A percentile compares a stretch with the other conserved stretches of the same genome.
These are phyloP conservation scores for Plectrocnemia conspersa DNA, from an alignment of 1,140 invertebrate species.

Conservation along the genomic window DNA sequence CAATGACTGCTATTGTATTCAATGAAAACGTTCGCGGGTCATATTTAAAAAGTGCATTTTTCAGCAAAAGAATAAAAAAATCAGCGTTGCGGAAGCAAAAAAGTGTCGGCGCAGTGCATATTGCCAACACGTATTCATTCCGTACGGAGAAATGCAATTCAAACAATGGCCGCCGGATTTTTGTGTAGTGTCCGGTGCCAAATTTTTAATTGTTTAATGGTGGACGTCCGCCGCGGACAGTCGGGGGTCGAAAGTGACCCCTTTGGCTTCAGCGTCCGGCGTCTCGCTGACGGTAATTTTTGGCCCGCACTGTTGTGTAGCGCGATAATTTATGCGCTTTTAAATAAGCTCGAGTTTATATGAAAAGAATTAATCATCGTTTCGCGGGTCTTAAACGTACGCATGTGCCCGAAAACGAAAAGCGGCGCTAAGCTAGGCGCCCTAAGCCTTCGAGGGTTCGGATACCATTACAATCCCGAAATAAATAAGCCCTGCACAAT, in stretches of 20 bases:
- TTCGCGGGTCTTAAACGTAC: slow-evolving; percentile 14
- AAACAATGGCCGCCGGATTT: slow-evolving; percentile 8
- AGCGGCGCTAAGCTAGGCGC: slow-evolving; percentile 18
- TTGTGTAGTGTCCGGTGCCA: slow-evolving; percentile 24
- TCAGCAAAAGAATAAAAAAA: slow-evolving; percentile 6
- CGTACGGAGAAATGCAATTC: slow-evolving; percentile 10
- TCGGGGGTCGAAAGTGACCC: slow-evolving; percentile 1
- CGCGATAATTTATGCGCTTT: background rate
- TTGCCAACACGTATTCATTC: slow-evolving; percentile 5
- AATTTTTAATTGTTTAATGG: slow-evolving; percentile 32
- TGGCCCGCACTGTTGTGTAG: background rate
- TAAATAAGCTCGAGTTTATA: too few relatives aligned
- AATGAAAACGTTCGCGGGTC: background rate
- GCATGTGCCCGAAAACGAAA: slow-evolving; percentile 8
- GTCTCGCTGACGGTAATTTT: slow-evolving; percentile 2
- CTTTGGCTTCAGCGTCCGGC: slow-evolving; percentile 6
- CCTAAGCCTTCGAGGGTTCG: too few relatives aligned
- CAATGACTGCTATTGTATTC: background rate
- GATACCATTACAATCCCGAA: slow-evolving; percentile 32
- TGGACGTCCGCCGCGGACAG: slow-evolving; percentile 1
- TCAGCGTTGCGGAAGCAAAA: background rate
- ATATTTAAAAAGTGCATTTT: background rate
- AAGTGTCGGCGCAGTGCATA: background rate
- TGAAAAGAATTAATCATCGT: slow-evolving; percentile 4
- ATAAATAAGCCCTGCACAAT: slow-evolving; percentile 33